These are phyloP conservation scores for Macroglossus sobrinus DNA, from an alignment of 2,113 vertebrate genomes.

Conservation along the genomic window DNA sequence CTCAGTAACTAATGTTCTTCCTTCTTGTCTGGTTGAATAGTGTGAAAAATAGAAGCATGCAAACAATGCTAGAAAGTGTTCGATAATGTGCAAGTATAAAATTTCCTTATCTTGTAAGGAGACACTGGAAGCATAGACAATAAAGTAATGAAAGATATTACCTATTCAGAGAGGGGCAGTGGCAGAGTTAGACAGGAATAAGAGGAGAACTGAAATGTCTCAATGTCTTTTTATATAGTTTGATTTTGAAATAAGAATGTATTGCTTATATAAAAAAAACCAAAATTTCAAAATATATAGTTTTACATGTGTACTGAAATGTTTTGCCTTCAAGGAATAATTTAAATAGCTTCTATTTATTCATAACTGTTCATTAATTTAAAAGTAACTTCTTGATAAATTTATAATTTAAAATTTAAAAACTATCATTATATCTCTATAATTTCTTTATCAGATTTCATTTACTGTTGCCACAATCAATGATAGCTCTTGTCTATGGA, in stretches of 20 bases:
- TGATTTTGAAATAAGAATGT: background rate
- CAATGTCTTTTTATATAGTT: background rate
- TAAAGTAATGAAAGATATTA: background rate
- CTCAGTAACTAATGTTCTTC: background rate
- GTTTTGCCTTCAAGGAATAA: background rate
- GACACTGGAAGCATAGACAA: background rate
- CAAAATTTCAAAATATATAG: background rate
- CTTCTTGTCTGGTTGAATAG: background rate
- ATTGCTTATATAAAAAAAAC: background rate
- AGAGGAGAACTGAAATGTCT: background rate
- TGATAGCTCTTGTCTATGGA: background rate
- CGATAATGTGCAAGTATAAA: background rate
- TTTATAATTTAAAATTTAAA: background rate
- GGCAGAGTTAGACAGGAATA: background rate
- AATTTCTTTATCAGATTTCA: background rate
- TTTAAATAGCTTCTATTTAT: background rate
- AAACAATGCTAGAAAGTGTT: background rate
- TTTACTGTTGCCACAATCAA: background rate
- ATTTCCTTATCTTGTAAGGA: background rate
- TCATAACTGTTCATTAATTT: background rate
- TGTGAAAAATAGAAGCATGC: background rate
- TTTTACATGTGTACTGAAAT: background rate
- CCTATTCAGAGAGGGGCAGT: rapidly evolving
- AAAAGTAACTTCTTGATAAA: background rate
- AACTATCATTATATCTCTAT: background rate